Conservation (phyloP, 2,888 invertebrate species). For the Dione juno region DNA sequence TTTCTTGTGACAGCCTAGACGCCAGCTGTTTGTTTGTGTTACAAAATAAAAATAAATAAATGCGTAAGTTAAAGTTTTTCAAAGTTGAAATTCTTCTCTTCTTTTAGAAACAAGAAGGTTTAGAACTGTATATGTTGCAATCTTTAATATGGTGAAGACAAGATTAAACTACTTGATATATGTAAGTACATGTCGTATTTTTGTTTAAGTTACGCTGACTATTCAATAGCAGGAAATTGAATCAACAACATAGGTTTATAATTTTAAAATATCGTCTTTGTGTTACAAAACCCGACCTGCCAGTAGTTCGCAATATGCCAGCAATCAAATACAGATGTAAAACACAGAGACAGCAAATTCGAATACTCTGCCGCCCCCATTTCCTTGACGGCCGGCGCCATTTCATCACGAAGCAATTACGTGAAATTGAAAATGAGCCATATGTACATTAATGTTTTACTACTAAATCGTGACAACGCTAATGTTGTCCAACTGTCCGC, state of each 20-base stretch:
- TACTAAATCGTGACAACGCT: slow-evolving; percentile 63
- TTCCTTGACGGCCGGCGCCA: slow-evolving; percentile 36
- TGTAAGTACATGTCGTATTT: not conserved
- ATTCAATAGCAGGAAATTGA: not conserved
- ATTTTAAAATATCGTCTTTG: not conserved
- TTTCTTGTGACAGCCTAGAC: slow-evolving; percentile 13
- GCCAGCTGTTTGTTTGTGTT: not conserved
- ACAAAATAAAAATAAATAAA: slow-evolving; percentile 1
- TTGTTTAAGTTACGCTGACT: too few relatives aligned
- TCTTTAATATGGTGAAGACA: not conserved
- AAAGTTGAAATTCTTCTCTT: not conserved
- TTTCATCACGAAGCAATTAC: slow-evolving; percentile 43
- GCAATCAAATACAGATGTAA: slow-evolving; percentile 13
- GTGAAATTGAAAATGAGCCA: slow-evolving; percentile 42
- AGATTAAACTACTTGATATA: not conserved
- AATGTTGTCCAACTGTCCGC: slow-evolving; percentile 62
- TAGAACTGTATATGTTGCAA: not conserved
- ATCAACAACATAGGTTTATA: not conserved
- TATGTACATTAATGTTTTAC: slow-evolving; percentile 43
- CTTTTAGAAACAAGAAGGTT: too few relatives aligned
- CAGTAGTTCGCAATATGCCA: not conserved
- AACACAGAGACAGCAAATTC: slow-evolving; percentile 20
- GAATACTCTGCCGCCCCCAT: slow-evolving; percentile 33
- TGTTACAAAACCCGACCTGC: not conserved
- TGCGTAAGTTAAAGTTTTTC: not conserved